Percentiles rank a stretch among this genome's conserved stretches.
These are phyloP conservation scores for Meteorus sp. DNA, from an alignment of 1,140 invertebrate genomes.

Conservation along the genomic window DNA sequence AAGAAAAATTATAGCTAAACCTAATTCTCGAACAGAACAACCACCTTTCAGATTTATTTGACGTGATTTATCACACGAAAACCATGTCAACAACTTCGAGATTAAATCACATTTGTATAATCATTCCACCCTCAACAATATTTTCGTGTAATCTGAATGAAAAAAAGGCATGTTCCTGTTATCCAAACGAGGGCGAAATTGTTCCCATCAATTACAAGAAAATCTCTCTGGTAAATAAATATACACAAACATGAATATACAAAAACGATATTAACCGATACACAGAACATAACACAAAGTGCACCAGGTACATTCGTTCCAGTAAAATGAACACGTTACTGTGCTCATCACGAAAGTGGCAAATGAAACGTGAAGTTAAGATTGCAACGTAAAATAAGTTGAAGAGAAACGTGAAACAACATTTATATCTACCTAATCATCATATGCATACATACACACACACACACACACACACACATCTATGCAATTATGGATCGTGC, in stretches of 20 bases:
- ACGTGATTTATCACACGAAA: conserved; percentile 1
- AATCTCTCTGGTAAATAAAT: too few relatives aligned
- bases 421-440: too few relatives aligned
- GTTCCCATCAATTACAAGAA: too few relatives aligned
- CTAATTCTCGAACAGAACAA: too few relatives aligned
- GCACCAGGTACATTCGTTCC: conserved; percentile 27
- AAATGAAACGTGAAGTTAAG: conserved; percentile 24
- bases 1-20: too few relatives aligned
- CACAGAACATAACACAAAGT: neutral
- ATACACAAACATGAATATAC: neutral
- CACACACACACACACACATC: neutral
- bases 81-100: neutral
- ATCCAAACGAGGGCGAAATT: too few relatives aligned
- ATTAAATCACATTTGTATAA: too few relatives aligned
- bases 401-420: neutral
- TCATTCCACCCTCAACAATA: too few relatives aligned
- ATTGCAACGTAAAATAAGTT: conserved; percentile 8
- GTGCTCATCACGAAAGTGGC: conserved; percentile 15
- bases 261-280: too few relatives aligned
- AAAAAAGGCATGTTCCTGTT: too few relatives aligned
- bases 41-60: too few relatives aligned
- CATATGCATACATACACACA: conserved; percentile 1
- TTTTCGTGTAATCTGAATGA: too few relatives aligned
- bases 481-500: neutral
- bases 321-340: conserved; percentile 11